Conservation (phyloP, 2,797 vertebrate species). For the Anguilla obscura region DNA sequence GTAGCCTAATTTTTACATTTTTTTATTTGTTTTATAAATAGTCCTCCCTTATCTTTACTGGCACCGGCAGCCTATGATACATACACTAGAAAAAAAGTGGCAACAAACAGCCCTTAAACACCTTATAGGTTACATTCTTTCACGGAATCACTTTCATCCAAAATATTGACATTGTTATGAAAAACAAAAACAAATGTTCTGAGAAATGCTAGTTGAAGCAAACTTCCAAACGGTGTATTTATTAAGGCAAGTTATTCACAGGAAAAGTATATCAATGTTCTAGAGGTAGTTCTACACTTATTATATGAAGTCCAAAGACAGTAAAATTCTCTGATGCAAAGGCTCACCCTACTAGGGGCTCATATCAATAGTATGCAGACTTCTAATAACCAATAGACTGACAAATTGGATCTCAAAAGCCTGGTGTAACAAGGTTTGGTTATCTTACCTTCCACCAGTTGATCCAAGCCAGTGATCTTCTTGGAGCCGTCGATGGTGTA, state of each 20-base stretch:
- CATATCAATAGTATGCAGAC: not conserved
- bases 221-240: not conserved
- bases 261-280: not conserved
- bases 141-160: not conserved
- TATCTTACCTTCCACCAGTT: conserved; percentile 90
- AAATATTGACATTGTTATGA: not conserved
- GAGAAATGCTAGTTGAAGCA: not conserved
- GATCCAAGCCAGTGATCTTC: conserved; percentile 87
- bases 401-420: not conserved
- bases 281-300: not conserved
- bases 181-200: not conserved
- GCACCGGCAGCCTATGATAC: not conserved
- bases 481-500: conserved; percentile 86
- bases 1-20: not conserved
- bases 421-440: not conserved
- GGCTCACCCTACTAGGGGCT: not conserved
- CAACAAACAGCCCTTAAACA: too few relatives aligned
- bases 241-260: not conserved
- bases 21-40: not conserved
- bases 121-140: not conserved
- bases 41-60: not conserved
- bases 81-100: too few relatives aligned
- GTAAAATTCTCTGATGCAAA: not conserved
- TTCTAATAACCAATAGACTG: not conserved
- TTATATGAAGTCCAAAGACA: not conserved